Evolutionary conservation across 1,140 invertebrate genomes (phyloP).

Genomic region (Liolophura sinensis): DNA sequence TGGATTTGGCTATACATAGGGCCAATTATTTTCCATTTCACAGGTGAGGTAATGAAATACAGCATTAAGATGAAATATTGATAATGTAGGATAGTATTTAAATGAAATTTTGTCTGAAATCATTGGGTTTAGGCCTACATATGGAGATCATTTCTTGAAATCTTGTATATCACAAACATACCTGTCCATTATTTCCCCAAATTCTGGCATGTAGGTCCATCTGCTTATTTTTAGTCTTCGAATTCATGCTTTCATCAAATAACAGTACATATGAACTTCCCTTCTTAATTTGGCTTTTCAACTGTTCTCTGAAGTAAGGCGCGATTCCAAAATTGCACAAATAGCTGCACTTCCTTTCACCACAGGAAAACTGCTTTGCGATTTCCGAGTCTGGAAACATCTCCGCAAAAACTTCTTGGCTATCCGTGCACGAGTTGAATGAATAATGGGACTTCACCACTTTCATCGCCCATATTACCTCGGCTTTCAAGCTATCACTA

Average conservation of each 20-base stretch:
- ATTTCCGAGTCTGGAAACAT: slow-evolving; percentile 21
- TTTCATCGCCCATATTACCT: slow-evolving; percentile 2
- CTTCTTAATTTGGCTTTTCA: slow-evolving; percentile 2
- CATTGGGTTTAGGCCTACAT: too few species aligned
- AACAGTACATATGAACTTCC: slow-evolving; percentile 10
- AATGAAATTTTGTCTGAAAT: too few species aligned
- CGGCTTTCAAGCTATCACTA: neutral
- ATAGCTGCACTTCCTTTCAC: slow-evolving; percentile 18
- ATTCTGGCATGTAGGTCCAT: slow-evolving; percentile 28
- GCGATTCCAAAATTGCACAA: slow-evolving; percentile 10
- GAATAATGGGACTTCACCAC: neutral
- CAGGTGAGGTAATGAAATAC: too few species aligned
- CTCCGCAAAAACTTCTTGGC: neutral
- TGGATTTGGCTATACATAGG: too few species aligned
- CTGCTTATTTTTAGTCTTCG: slow-evolving; percentile 21
- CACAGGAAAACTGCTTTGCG: slow-evolving; percentile 14
- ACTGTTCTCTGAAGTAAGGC: slow-evolving; percentile 9
- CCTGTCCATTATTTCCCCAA: slow-evolving; percentile 21
- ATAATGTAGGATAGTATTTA: too few species aligned
- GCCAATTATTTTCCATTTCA: too few species aligned
- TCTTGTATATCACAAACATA: too few species aligned
- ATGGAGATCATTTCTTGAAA: too few species aligned
- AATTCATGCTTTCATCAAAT: slow-evolving; percentile 32
- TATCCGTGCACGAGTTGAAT: neutral
- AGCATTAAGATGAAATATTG: too few species aligned